Evolutionary conservation across 2,797 vertebrate genomes (phyloP).

Genomic region (Dromococcyx pavoninus): DNA sequence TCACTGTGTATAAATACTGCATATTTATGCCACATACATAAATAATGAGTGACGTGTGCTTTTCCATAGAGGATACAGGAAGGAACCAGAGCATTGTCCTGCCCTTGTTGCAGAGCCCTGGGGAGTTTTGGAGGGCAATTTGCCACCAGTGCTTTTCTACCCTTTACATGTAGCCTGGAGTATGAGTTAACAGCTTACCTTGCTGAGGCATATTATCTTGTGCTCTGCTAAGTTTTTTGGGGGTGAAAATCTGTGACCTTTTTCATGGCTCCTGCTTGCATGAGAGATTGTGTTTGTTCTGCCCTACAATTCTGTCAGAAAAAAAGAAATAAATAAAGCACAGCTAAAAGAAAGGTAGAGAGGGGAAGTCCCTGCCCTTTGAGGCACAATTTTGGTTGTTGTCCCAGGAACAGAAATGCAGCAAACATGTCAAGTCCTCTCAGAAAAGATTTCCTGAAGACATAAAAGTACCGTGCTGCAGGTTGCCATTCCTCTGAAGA

Average conservation of each 20-base stretch:
- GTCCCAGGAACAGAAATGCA: not conserved
- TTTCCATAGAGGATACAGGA: not conserved
- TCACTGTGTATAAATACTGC: not conserved
- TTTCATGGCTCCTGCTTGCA: not conserved
- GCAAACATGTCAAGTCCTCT: not conserved
- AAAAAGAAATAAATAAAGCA: not conserved
- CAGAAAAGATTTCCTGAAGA: not conserved
- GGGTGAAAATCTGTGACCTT: not conserved
- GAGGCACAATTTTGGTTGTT: not conserved
- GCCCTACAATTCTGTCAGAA: not conserved
- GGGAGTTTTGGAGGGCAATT: not conserved
- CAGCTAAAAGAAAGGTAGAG: not conserved
- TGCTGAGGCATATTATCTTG: not conserved
- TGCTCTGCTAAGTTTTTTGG: not conserved
- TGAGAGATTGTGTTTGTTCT: not conserved
- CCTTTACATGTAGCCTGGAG: not conserved
- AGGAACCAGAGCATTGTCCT: not conserved
- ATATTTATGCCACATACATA: not conserved
- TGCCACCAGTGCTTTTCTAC: not conserved
- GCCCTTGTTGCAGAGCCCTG: not conserved
- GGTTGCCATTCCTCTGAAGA: not conserved
- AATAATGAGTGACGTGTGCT: not conserved
- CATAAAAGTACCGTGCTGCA: not conserved
- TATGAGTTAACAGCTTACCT: not conserved
- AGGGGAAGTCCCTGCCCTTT: not conserved